phyloP scores from a whole-genome alignment of 2,888 invertebrate genomes.

The Hydroisotoma schaefferi region DNA sequence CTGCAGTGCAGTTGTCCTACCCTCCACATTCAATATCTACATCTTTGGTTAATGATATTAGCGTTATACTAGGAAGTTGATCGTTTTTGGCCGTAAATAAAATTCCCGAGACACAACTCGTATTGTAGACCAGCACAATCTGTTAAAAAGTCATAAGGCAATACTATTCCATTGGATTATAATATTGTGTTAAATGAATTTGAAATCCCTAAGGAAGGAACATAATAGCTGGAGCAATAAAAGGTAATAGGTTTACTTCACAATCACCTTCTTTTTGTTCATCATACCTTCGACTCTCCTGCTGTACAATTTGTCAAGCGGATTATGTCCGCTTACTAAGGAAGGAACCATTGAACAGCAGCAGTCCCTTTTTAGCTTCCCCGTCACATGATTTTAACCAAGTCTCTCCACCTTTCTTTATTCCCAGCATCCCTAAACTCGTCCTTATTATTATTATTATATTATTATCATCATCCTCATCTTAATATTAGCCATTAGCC shows the following conservation, averaged over 20 bases:
- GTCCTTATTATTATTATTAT: not conserved
- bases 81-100: no score
- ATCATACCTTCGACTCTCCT: slow-evolving; percentile 41
- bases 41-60: no score
- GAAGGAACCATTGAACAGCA: not conserved
- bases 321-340: slow-evolving; percentile 31
- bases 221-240: not conserved
- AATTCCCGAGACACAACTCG: no score
- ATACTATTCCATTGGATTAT: no score
- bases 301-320: slow-evolving; percentile 49
- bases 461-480: slow-evolving; percentile 2
- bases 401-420: not conserved
- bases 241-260: slow-evolving; percentile 1
- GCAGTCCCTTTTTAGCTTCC: not conserved
- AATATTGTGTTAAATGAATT: no score
- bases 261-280: slow-evolving; percentile 24
- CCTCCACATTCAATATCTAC: no score
- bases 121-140: no score
- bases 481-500: slow-evolving; percentile 6
- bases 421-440: not conserved
- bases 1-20: no score
- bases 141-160: no score
- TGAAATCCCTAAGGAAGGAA: not conserved
- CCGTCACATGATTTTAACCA: not conserved
- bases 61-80: no score